Conservation (phyloP, 2,113 vertebrate species). For the Sardina pilchardus region DNA sequence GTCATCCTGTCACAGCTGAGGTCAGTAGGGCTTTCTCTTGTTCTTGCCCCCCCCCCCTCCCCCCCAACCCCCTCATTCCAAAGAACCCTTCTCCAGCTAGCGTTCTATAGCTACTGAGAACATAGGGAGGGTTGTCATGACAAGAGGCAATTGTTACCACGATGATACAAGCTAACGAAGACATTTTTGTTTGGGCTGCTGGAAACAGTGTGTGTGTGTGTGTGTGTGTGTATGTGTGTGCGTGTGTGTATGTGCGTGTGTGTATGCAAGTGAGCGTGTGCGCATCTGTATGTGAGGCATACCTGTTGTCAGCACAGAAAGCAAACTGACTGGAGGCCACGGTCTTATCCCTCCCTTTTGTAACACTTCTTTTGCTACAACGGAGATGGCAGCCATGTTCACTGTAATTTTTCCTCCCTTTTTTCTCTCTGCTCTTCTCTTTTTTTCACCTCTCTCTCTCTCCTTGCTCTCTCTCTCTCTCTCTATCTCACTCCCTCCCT, state of each 20-base stretch:
- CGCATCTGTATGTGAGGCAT: background rate
- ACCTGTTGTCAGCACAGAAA: constrained; percentile 31
- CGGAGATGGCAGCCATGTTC: background rate
- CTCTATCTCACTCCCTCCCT: constrained; percentile 8
- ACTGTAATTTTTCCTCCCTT: background rate
- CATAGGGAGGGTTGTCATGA: background rate
- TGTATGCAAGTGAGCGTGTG: no score
- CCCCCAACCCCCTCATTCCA: background rate
- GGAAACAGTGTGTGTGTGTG: background rate
- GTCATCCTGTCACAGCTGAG: constrained; percentile 7
- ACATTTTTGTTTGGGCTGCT: constrained; percentile 9
- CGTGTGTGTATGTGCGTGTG: no score
- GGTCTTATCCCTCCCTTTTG: background rate
- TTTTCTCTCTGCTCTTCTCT: background rate
- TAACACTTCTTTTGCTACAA: constrained; percentile 7
- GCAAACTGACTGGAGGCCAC: background rate
- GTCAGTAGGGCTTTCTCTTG: background rate
- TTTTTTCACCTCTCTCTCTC: background rate
- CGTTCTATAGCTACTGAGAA: background rate
- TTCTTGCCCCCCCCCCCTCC: background rate
- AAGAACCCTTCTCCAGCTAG: background rate
- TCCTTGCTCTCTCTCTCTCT: background rate
- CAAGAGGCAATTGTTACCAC: constrained; percentile 13
- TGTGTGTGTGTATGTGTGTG: no score
- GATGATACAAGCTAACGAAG: background rate